Evolutionary conservation across 1,140 invertebrate genomes (phyloP).

Genomic region (Trachelipus rathkii): DNA sequence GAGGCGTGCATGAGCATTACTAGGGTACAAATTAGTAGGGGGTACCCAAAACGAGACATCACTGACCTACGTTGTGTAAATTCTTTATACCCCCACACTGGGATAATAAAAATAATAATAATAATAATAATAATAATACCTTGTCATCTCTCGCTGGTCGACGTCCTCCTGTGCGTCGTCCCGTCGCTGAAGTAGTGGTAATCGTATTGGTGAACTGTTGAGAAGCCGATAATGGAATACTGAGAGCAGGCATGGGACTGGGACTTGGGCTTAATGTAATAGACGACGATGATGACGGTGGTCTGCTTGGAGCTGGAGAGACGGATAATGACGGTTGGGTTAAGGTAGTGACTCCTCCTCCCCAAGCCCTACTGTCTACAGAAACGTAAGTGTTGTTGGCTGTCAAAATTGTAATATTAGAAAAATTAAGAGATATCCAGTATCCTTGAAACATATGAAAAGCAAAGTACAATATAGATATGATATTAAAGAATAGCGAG

Average conservation of each 20-base stretch:
- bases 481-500: too few species aligned
- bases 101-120: too few species aligned
- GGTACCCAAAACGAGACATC: too few species aligned
- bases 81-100: too few species aligned
- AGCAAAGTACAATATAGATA: too few species aligned
- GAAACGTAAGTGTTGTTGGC: conserved; percentile 47
- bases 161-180: conserved; percentile 70
- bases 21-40: too few species aligned
- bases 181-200: conserved; percentile 49
- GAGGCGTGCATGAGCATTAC: too few species aligned
- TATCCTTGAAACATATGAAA: too few species aligned
- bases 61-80: too few species aligned
- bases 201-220: conserved; percentile 44
- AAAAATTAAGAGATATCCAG: conserved; percentile 3
- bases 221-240: conserved; percentile 13
- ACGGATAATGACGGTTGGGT: conserved; percentile 27
- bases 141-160: conserved; percentile 63
- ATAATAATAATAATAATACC: too few species aligned
- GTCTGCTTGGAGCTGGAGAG: background rate
- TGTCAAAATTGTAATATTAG: background rate
- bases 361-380: conserved; percentile 50
- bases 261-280: background rate
- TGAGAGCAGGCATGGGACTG: conserved; percentile 40
- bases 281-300: conserved; percentile 4
- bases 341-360: conserved; percentile 50